phyloP scores from a whole-genome alignment of 2,113 vertebrate genomes.

The Protobothrops flavoviridis region DNA sequence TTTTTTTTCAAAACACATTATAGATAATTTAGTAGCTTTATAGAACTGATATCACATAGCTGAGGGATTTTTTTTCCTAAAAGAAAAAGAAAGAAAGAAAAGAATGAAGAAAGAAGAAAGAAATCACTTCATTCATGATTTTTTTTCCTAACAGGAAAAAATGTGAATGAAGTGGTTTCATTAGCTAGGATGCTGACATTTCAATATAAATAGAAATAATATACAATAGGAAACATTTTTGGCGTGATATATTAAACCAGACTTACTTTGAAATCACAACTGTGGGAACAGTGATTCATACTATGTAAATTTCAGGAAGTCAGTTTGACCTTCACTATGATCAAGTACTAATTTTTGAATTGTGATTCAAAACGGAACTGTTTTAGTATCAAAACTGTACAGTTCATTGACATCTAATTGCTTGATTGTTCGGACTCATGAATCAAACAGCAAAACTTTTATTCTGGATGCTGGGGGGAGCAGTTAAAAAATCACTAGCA shows the following conservation, averaged over 20 bases:
- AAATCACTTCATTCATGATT: neutral
- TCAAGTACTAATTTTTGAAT: constrained; percentile 61
- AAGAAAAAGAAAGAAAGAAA: neutral
- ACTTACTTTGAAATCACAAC: constrained; percentile 53
- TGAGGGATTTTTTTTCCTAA: neutral
- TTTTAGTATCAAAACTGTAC: constrained; percentile 45
- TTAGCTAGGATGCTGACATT: neutral
- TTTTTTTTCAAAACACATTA: neutral
- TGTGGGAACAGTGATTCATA: constrained; percentile 43
- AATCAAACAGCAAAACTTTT: constrained; percentile 50
- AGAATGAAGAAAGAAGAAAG: too few relatives aligned
- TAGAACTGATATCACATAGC: neutral
- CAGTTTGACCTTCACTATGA: constrained; percentile 63
- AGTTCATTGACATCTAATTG: constrained; percentile 70
- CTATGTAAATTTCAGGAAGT: constrained; percentile 50
- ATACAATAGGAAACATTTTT: constrained; percentile 26
- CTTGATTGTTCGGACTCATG: constrained; percentile 62
- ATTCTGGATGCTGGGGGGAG: constrained; percentile 31
- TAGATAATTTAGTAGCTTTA: neutral
- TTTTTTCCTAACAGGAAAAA: neutral
- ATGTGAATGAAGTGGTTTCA: neutral
- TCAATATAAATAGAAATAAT: neutral
- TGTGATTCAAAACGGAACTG: constrained; percentile 60
- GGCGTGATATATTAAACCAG: constrained; percentile 46
- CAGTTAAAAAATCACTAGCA: neutral